Base-by-base conservation (phyloP, 2,113 vertebrate genomes). In the Thryonomys swinderianus region DNA sequence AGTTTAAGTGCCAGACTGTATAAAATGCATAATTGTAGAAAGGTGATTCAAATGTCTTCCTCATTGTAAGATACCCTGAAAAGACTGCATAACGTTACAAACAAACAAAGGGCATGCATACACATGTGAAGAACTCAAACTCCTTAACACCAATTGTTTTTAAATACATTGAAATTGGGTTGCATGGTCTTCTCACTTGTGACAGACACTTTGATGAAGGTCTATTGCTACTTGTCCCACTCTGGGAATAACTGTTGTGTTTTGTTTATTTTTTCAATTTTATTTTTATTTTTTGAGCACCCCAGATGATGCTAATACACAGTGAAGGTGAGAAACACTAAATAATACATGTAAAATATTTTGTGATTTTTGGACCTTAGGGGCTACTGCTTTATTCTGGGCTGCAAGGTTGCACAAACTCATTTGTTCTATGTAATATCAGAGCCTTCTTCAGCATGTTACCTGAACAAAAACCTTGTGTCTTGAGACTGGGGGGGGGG, bases 311-410 rank as follows among this genome's bases (percentile, higher is more conserved):
- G 8, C 21, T 37, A 90, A 83, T 69, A 73, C 83, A 87, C 66
- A 83, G 13, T 53, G 23, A 37, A 45, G 7, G 7, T 71, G 53
- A 27, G 62, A 64, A 89, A 10, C 2, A 10, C 61, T 37, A 37
- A 45, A 20, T 76, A 84, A 88, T 0, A 16, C 42, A 62, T 32
- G 53, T 69, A 51, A 48, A 89, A 34, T 0, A 1, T 86, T 71
- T 66, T 86, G 30, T 85, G 96, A 82, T 53, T 78, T 88, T 90
- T 64, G 30, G 37, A 89, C 3, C 23, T 89, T 73, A 85, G 17
- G 62, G 21, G 40, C 76, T 76, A 57, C 25, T 79, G 21, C 34
- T 13, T 88, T 80, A 81, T 20, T 81, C 23, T 69, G 57, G 7
- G 42, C 66, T 91, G 51, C 23, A 55, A 95, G 53, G 27, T 42